Evolutionary conservation across 2,888 invertebrate species (phyloP).

Genomic region (Drosophila neonasuta): DNA sequence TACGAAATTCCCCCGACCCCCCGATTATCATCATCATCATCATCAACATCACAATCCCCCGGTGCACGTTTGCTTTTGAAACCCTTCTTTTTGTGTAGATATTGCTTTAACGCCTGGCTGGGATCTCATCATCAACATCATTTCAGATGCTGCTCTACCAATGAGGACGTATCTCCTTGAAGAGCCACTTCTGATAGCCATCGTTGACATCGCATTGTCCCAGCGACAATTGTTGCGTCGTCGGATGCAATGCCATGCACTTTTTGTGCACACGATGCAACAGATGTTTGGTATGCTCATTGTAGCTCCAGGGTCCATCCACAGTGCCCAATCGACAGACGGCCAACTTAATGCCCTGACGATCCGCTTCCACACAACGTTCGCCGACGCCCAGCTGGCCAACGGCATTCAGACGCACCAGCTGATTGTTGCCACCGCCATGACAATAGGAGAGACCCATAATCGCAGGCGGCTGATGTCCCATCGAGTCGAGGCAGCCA

Average conservation of each 20-base stretch:
- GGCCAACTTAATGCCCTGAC: conserved; percentile 92
- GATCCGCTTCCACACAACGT: conserved; percentile 95
- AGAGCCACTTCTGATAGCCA: conserved; percentile 94
- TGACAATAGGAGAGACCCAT: conserved; percentile 97
- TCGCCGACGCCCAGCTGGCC: conserved; percentile 98
- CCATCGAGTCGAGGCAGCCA: conserved; percentile 96
- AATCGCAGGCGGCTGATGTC: conserved; percentile 93
- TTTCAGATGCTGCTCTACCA: conserved; percentile 82
- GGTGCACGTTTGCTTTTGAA: conserved; percentile 52
- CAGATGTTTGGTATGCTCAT: conserved; percentile 88
- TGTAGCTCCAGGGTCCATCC: conserved; percentile 97
- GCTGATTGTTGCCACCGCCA: conserved; percentile 96
- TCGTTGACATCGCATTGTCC: conserved; percentile 93
- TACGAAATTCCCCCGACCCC: conserved; percentile 7
- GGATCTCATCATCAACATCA: background rate
- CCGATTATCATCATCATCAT: conserved; percentile 1
- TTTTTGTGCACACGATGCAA: conserved; percentile 90
- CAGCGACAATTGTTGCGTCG: conserved; percentile 89
- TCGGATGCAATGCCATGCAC: conserved; percentile 92
- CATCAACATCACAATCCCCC: background rate
- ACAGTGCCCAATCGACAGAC: conserved; percentile 96
- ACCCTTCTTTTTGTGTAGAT: conserved; percentile 62
- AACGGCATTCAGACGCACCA: conserved; percentile 94
- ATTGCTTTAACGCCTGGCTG: conserved; percentile 29
- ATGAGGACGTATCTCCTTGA: conserved; percentile 88